Percentiles rank a stretch among this genome's conserved stretches.
Evolutionary conservation across 2,113 vertebrate genomes (phyloP).

Genomic region (Clupea harengus): DNA sequence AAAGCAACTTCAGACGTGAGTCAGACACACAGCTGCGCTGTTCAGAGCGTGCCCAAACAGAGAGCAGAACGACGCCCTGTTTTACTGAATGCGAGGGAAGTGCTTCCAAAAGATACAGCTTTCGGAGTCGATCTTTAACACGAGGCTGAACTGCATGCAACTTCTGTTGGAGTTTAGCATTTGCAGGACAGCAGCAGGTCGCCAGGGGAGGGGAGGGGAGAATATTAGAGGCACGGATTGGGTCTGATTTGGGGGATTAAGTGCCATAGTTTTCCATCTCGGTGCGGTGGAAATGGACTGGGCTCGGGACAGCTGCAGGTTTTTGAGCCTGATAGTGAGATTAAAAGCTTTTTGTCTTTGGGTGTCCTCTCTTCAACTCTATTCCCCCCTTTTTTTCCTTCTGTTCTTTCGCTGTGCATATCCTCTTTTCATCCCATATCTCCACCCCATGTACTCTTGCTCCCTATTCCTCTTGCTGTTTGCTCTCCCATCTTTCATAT

Average conservation of each 20-base stretch:
- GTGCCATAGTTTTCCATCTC: neutral
- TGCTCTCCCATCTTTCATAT: neutral
- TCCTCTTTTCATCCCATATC: neutral
- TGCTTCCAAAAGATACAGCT: neutral
- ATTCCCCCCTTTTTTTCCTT: neutral
- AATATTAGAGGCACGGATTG: neutral
- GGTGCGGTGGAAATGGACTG: neutral
- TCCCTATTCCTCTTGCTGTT: neutral
- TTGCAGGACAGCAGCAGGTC: neutral
- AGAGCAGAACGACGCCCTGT: neutral
- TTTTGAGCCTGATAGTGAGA: neutral
- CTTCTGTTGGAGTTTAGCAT: neutral
- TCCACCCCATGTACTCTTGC: neutral
- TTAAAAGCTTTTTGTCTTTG: conserved; percentile 5
- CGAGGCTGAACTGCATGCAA: neutral
- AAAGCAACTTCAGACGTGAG: neutral
- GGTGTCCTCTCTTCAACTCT: neutral
- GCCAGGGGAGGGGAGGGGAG: neutral
- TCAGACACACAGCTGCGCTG: neutral
- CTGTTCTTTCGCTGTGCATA: neutral
- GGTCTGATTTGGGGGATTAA: neutral
- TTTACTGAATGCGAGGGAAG: neutral
- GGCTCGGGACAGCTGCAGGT: neutral
- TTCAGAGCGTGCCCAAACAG: neutral
- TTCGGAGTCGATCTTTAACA: neutral